Evolutionary conservation across 2,888 invertebrate genomes (phyloP).

Genomic region (Pimpla rufipes): DNA sequence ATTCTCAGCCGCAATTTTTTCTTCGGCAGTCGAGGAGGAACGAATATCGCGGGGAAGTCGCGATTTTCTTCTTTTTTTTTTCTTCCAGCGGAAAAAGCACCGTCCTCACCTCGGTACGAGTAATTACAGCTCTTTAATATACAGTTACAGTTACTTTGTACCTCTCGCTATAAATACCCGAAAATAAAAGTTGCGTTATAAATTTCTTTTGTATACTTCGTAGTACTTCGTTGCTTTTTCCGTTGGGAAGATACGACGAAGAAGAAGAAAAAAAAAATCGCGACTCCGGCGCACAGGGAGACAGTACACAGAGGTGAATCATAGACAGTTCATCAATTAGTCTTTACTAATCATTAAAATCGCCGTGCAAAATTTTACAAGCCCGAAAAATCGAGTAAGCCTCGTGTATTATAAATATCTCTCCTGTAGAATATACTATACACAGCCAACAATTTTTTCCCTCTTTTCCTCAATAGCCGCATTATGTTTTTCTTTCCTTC

Average conservation of each 20-base stretch:
- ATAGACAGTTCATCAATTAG: neutral
- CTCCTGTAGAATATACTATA: slow-evolving; percentile 63
- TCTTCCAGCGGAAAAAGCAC: neutral
- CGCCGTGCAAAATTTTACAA: slow-evolving; percentile 44
- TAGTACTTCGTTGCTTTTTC: slow-evolving; percentile 25
- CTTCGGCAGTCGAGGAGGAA: neutral
- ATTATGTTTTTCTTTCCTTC: slow-evolving; percentile 29
- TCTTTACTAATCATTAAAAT: slow-evolving; percentile 41
- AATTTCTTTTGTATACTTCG: slow-evolving; percentile 17
- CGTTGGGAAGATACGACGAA: neutral
- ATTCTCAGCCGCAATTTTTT: neutral
- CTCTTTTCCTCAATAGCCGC: slow-evolving; percentile 28
- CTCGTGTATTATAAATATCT: slow-evolving; percentile 57
- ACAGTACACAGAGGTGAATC: slow-evolving; percentile 22
- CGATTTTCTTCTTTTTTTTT: neutral
- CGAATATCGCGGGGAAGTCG: neutral
- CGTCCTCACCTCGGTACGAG: neutral
- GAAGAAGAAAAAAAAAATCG: slow-evolving; percentile 14
- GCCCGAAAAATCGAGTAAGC: slow-evolving; percentile 43
- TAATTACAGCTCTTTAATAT: slow-evolving; percentile 20
- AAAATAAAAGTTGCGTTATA: slow-evolving; percentile 5
- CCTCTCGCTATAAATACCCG: slow-evolving; percentile 24
- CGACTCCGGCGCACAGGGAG: neutral
- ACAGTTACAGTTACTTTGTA: slow-evolving; percentile 34
- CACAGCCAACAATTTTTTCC: slow-evolving; percentile 67